phyloP scores from a whole-genome alignment of 1,140 invertebrate genomes.

The Megalopta genalis region DNA sequence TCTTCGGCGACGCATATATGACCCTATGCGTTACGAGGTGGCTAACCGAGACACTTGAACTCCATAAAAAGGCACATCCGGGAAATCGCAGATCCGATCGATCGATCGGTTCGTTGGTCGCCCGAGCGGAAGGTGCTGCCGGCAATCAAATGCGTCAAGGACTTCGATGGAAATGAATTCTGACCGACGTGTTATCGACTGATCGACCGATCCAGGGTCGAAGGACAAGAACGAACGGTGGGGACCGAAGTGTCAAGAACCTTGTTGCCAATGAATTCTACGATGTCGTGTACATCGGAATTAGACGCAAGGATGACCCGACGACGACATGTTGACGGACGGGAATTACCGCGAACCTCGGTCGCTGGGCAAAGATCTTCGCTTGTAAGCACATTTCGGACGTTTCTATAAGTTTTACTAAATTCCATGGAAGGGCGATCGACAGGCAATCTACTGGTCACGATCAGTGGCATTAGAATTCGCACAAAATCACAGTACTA shows the following conservation, averaged over 20 bases:
- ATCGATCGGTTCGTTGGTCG: conserved; percentile 32
- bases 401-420: too few relatives aligned
- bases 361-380: conserved; percentile 5
- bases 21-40: neutral
- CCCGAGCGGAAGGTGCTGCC: neutral
- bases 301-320: neutral
- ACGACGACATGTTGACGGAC: neutral
- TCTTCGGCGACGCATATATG: neutral
- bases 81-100: conserved; percentile 54
- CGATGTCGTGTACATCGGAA: neutral
- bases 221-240: neutral
- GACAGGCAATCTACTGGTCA: too few relatives aligned
- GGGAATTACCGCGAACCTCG: neutral
- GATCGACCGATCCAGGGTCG: conserved; percentile 17
- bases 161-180: conserved; percentile 29
- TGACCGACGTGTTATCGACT: neutral
- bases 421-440: too few relatives aligned
- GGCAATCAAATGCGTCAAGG: neutral
- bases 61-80: conserved; percentile 45
- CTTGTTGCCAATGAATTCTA: conserved; percentile 28
- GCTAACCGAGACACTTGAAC: conserved; percentile 34
- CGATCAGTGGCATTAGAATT: too few relatives aligned
- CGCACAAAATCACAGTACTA: neutral
- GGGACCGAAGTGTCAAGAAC: conserved; percentile 14
- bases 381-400: conserved; percentile 4